Evolutionary conservation across 2,113 vertebrate genomes (phyloP).

Genomic region (Stegostoma tigrinum): DNA sequence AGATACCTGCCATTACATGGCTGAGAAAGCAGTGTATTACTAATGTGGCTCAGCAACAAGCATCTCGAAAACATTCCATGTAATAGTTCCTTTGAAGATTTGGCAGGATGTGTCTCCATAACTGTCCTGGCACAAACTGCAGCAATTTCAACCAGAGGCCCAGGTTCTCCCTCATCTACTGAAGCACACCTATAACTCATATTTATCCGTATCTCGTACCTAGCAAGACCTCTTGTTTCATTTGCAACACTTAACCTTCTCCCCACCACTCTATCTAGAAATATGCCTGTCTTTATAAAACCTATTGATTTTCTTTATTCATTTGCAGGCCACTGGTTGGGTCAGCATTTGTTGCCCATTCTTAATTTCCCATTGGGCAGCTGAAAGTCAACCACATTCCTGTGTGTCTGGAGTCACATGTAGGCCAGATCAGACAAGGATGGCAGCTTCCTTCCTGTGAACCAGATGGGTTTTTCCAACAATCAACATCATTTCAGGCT

Average conservation of each 20-base stretch:
- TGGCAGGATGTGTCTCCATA: neutral
- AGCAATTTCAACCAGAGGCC: neutral
- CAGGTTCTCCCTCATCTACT: neutral
- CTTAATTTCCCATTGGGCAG: too few species aligned
- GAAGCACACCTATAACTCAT: neutral
- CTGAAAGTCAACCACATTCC: too few species aligned
- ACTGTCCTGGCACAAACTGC: neutral
- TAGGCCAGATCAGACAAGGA: too few species aligned
- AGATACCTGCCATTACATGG: neutral
- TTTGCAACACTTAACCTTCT: neutral
- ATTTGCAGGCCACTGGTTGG: too few species aligned
- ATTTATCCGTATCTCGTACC: neutral
- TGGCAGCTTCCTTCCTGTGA: too few species aligned
- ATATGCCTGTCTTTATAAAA: neutral
- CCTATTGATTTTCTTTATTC: neutral
- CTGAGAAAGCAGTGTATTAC: neutral
- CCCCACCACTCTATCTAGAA: neutral
- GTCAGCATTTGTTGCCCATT: too few species aligned
- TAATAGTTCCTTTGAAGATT: neutral
- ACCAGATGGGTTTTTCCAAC: too few species aligned
- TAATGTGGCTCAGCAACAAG: neutral
- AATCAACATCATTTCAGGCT: too few species aligned
- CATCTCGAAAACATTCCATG: neutral
- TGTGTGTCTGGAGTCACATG: too few species aligned
- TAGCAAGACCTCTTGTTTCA: neutral